A percentile compares a stretch with the other conserved stretches of the same genome.
Evolutionary conservation across 1,140 invertebrate genomes (phyloP).

Genomic region (Akabosia matsudoensis): DNA sequence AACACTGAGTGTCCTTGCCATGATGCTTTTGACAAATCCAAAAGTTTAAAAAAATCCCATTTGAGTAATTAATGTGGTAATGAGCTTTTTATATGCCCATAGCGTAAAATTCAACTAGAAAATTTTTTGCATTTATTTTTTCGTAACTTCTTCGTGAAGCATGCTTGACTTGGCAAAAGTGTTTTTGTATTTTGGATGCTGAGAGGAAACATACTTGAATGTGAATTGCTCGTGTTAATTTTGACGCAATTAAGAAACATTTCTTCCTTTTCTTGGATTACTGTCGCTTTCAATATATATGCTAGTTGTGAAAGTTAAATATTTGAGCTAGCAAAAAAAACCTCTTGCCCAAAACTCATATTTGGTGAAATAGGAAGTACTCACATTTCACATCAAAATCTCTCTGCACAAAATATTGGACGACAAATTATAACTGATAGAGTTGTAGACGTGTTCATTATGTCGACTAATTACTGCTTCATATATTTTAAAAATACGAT

Average conservation of each 20-base stretch:
- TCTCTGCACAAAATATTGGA: no score
- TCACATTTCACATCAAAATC: not conserved
- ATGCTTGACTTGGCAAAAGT: not conserved
- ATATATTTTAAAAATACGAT: no score
- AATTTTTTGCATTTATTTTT: no score
- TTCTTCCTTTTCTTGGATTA: not conserved
- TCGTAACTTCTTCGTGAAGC: no score
- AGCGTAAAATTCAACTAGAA: no score
- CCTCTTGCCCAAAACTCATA: not conserved
- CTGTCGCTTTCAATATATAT: conserved; percentile 18
- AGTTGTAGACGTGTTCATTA: no score
- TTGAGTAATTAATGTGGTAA: not conserved
- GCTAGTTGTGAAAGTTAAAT: conserved; percentile 17
- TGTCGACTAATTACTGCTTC: no score
- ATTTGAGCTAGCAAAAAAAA: not conserved
- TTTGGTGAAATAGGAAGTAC: not conserved
- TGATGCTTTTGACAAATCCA: not conserved
- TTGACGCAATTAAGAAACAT: not conserved
- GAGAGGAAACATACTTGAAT: not conserved
- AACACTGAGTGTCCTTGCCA: no score
- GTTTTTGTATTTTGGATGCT: not conserved
- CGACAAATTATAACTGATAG: no score
- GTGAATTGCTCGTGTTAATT: not conserved
- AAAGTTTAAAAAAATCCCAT: not conserved
- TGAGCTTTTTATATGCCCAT: not conserved